Evolutionary conservation across 2,113 vertebrate species (phyloP), one percentile per base, ranked within the genome.

Genomic region (Falco punctatus): DNA sequence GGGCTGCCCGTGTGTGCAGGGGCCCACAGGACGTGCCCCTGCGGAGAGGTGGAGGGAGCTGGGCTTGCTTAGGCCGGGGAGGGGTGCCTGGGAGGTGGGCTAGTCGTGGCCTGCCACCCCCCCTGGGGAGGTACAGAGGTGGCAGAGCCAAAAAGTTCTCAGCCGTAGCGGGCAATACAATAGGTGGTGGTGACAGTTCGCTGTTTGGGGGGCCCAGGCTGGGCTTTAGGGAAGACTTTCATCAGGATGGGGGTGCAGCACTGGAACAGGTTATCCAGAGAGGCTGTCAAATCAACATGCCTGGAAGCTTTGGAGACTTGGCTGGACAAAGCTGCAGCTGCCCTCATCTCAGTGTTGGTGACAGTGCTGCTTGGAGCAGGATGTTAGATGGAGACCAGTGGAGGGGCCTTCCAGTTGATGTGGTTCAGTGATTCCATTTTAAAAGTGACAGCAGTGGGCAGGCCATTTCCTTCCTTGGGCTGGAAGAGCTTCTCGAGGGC

Each of bases 331-430:
- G 66, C 52, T 11, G 16, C 57, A 85, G 49, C 67, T 80, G 44
- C 32, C n/a, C 23, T 30, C 6, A 13, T 27, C 35, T 67, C 13
- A 46, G 17, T 69, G 33, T 54, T 65, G 42, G 14, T 81, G 46
- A 33, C 11, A 4, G 42, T 66, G 22, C 28, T 94, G 16, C 46
- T 74, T 2, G 6, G 59, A 83, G 23, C 33, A 79, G 55, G 42
- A 12, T 1, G 1, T 10, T 57, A 51, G 27, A 10, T 4, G 0
- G 61, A 44, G 20, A 40, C 10, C 33, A 40, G 8, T 3, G 28
- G 19, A 72, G 42, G 8, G 15, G 38, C 33, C 15, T 82, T 71
- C 26, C 42, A 27, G 20, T 46, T 71, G n/a, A 9, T 33, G 66
- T 62, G 24, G 9, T 71, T 80, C 42, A 42, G 24, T 54, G 83